Conservation (phyloP, 1,140 invertebrate genomes). For the Bombus confusus region DNA sequence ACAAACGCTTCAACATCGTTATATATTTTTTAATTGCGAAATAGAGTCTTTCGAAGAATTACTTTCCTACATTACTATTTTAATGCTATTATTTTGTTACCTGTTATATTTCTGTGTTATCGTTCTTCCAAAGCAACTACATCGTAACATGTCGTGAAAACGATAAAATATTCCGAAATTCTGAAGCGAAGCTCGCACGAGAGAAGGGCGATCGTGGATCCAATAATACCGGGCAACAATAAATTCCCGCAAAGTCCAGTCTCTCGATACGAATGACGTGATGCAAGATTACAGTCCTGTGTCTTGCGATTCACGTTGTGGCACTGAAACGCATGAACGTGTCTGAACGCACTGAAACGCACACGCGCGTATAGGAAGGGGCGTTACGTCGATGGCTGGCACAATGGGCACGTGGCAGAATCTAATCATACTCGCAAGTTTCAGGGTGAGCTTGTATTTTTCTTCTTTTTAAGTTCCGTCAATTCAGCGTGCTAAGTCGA, state of each 20-base stretch:
- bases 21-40: no score
- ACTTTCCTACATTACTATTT: no score
- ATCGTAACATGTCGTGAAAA: not conserved
- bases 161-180: not conserved
- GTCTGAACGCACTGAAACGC: conserved; percentile 1
- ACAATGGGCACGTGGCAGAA: conserved; percentile 76
- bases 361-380: conserved; percentile 54
- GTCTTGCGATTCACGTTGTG: conserved; percentile 54
- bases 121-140: not conserved
- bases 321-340: conserved; percentile 32
- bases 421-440: conserved; percentile 72
- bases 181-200: not conserved
- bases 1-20: no score
- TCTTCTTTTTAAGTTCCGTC: conserved; percentile 41
- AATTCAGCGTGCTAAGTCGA: conserved; percentile 67
- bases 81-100: not conserved
- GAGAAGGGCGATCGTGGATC: not conserved
- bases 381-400: conserved; percentile 57
- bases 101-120: not conserved
- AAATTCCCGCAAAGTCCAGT: conserved; percentile 6
- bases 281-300: conserved; percentile 42
- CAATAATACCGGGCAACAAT: conserved; percentile 10
- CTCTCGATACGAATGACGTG: conserved; percentile 4
- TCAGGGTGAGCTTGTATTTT: conserved; percentile 45
- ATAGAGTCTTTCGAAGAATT: no score